Evolutionary conservation across 2,113 vertebrate species (phyloP), one percentile per base, ranked within the genome.

Genomic region (Chinchilla lanigera): DNA sequence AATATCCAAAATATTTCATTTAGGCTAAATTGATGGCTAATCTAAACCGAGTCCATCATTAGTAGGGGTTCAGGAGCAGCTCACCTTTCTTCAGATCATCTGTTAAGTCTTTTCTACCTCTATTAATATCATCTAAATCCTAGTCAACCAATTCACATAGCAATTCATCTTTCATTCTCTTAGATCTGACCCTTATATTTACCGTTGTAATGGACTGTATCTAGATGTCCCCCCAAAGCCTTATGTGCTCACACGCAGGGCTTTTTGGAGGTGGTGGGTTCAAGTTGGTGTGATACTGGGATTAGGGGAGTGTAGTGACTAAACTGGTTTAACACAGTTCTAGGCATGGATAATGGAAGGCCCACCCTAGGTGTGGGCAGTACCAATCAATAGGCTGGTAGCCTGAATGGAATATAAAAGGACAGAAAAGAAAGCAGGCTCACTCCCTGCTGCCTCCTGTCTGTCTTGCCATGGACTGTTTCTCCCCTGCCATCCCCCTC

Each of bases 101-200:
- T 41, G 63, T n/a, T 52, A 87, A 58, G 4, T 82, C 17, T 95
- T 86, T 94, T 85, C 17, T 80, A 35, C 44, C 17, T 85, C 20
- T 90, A n/a, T 69, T 92, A 92, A 52, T n/a, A 83, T 60, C 7
- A 82, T 91, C 77, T 65, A 96, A 67, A 87, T 56, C 44, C 24
- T 26, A 92, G 20, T 2, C 17, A 80, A 26, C 17, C 24, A 77
- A 2, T 20, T 69, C 54, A 93, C 65, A 41, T 56, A 14, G 86
- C 86, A n/a, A 75, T 22, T 58, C 22, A 92, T 56, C 41, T 93
- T 90, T 84, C 38, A 33, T 33, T 47, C 4, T 20, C 26, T 60
- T 84, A 90, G 2, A 84, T 84, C 7, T 38, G 90, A 85, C 9
- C 30, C 30, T 75, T 67, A 8, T 56, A 13, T 81, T 11, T 17